These are phyloP conservation scores for Saguinus imperator DNA, from an alignment of 2,113 vertebrate genomes.

Conservation along the genomic window DNA sequence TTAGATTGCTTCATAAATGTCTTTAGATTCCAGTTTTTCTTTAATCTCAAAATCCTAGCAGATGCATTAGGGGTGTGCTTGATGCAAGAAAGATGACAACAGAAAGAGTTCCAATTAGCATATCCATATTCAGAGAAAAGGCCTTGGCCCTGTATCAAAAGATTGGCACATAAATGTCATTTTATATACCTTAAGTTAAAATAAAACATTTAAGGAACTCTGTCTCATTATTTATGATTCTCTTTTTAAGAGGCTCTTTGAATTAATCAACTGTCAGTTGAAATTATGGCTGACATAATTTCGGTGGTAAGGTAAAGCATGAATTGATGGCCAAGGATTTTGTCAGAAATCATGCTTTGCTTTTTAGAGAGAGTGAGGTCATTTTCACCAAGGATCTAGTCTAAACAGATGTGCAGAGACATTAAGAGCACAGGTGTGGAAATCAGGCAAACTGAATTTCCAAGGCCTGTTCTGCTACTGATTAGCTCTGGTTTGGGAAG, in stretches of 20 bases:
- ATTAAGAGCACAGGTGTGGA: background rate
- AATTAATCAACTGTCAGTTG: background rate
- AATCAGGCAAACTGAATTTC: background rate
- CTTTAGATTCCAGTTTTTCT: background rate
- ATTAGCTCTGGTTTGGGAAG: background rate
- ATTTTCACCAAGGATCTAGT: background rate
- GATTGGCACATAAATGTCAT: background rate
- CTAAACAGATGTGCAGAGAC: background rate
- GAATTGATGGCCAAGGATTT: background rate
- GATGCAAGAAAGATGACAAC: background rate
- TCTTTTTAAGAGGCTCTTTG: background rate
- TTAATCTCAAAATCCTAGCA: background rate
- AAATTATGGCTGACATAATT: background rate
- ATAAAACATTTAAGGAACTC: background rate
- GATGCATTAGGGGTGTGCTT: background rate
- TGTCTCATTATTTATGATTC: background rate
- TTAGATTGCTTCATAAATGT: background rate
- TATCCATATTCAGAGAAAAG: background rate
- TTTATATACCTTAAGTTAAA: background rate
- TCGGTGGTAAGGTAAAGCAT: background rate
- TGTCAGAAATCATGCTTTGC: background rate
- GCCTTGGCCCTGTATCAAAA: background rate
- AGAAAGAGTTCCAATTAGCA: background rate
- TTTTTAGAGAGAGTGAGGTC: background rate
- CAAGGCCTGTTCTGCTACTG: background rate